Percentiles rank a stretch among this genome's conserved stretches.
These are phyloP conservation scores for Ctenochaetus hawaiiensis DNA, from an alignment of 2,797 vertebrate genomes.

Conservation along the genomic window DNA sequence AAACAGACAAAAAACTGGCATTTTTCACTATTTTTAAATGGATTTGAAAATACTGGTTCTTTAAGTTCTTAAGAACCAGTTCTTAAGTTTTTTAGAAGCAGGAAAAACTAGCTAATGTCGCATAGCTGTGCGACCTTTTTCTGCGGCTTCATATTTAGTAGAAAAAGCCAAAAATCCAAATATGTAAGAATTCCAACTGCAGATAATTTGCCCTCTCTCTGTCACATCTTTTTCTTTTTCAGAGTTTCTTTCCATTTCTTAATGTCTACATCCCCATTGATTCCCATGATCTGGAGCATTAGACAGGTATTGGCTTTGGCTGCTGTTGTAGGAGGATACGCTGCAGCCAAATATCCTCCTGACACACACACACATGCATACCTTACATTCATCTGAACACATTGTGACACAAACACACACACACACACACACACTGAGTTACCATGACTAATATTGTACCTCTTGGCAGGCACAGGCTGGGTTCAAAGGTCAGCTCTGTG, in stretches of 20 bases:
- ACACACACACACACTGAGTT: conserved; percentile 53
- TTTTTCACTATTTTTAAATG: no score
- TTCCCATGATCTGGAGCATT: conserved; percentile 57
- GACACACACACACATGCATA: conserved; percentile 32
- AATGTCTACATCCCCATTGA: conserved; percentile 56
- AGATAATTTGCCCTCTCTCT: neutral
- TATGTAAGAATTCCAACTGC: neutral
- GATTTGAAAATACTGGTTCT: no score
- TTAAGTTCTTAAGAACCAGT: no score
- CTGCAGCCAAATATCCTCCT: conserved; percentile 34
- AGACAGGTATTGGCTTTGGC: conserved; percentile 60
- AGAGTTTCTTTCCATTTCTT: conserved; percentile 31
- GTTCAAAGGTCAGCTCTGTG: conserved; percentile 77
- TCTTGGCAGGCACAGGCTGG: conserved; percentile 72
- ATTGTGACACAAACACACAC: conserved; percentile 24
- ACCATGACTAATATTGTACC: conserved; percentile 81
- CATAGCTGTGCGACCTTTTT: no score
- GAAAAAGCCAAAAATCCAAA: no score
- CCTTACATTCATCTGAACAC: conserved; percentile 14
- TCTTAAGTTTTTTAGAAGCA: no score
- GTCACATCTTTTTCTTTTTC: conserved; percentile 11
- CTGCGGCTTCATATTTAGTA: no score
- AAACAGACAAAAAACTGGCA: no score
- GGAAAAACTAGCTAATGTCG: no score
- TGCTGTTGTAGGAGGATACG: conserved; percentile 51